These are phyloP conservation scores for Boulengeromyrus knoepffleri DNA, from an alignment of 2,113 vertebrate genomes.

Conservation along the genomic window DNA sequence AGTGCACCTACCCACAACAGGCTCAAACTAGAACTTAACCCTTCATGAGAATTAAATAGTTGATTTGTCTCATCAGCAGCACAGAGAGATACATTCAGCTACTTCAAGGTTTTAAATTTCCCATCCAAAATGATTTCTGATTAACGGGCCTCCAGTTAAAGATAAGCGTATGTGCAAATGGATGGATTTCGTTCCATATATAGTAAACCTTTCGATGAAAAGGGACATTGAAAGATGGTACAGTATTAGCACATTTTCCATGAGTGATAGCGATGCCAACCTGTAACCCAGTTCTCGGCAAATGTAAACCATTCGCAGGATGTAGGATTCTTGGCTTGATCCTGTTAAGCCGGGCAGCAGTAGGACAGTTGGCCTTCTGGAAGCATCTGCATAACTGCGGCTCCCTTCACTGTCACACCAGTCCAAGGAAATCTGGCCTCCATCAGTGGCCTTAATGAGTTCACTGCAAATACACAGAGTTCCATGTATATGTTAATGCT, in stretches of 20 bases:
- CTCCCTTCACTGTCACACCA: conserved; percentile 90
- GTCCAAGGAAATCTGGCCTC: conserved; percentile 96
- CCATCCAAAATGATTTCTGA: not conserved
- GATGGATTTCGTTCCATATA: not conserved
- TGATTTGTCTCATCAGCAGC: not conserved
- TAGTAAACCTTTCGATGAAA: not conserved
- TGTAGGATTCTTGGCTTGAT: conserved; percentile 94
- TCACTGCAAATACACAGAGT: conserved; percentile 68
- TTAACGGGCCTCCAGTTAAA: not conserved
- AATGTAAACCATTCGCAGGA: conserved; percentile 93
- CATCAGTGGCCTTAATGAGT: conserved; percentile 90
- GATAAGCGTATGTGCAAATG: not conserved
- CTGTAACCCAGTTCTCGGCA: conserved; percentile 87
- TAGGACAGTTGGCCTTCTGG: conserved; percentile 81
- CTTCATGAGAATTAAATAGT: not conserved
- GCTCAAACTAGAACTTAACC: not conserved
- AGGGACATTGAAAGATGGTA: not conserved
- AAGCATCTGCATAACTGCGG: conserved; percentile 63
- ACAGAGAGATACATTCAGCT: not conserved
- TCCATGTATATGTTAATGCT: not conserved
- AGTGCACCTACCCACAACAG: not conserved
- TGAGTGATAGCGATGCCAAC: conserved; percentile 55
- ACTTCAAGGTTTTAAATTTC: not conserved
- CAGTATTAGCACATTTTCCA: not conserved
- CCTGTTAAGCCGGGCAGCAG: conserved; percentile 90